Conservation (phyloP, 2,888 invertebrate species). For the Chrysopilus asiliformis region DNA sequence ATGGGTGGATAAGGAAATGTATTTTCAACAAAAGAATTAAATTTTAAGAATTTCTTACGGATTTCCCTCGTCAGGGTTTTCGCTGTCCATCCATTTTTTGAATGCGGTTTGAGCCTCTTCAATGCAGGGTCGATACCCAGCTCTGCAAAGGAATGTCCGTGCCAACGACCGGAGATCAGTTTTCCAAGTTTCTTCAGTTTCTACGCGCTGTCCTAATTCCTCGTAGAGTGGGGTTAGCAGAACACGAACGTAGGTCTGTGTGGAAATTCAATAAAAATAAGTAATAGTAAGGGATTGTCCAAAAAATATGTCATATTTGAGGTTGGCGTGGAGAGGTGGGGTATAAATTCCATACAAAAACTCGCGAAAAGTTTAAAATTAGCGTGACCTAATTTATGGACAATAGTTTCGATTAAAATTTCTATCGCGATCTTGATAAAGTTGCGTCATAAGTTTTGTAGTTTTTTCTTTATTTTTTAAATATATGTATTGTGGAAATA, state of each 20-base stretch:
- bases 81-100: conserved; percentile 59
- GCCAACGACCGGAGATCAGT: conserved; percentile 52
- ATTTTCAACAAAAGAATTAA: not conserved
- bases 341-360: no score
- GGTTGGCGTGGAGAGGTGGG: no score
- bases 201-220: conserved; percentile 44
- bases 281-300: conserved; percentile 6
- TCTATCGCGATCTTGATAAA: not conserved
- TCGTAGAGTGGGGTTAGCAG: conserved; percentile 59
- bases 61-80: conserved; percentile 63
- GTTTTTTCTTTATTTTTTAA: no score
- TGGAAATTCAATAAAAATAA: no score
- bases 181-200: conserved; percentile 51
- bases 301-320: no score
- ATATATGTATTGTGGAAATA: no score
- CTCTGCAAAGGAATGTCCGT: conserved; percentile 58
- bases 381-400: not conserved
- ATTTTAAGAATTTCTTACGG: no score
- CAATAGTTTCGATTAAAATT: not conserved
- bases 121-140: conserved; percentile 66
- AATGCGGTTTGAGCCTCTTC: conserved; percentile 59
- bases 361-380: not conserved
- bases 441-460: no score
- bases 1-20: conserved; percentile 7
- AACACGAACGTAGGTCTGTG: conserved; percentile 53